Evolutionary conservation across 2,797 vertebrate species (phyloP).

Genomic region (Ammospiza maritima): DNA sequence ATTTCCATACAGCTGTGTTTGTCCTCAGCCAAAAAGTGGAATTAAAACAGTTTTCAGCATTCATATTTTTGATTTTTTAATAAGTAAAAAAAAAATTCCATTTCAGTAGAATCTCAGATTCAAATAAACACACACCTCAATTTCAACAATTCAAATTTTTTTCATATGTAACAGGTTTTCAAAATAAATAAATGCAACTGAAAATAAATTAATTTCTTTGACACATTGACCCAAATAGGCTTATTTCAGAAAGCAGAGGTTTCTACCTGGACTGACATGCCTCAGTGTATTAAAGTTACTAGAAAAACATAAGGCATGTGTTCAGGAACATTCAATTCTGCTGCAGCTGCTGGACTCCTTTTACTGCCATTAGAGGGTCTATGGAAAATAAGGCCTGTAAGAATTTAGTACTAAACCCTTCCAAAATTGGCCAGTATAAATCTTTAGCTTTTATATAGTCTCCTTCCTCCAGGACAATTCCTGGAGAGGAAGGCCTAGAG

Average conservation of each 20-base stretch:
- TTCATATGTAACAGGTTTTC: neutral
- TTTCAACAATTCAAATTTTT: neutral
- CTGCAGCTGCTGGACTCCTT: neutral
- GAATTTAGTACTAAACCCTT: neutral
- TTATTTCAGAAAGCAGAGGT: neutral
- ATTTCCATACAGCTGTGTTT: constrained; percentile 29
- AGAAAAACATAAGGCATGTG: neutral
- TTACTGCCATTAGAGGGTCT: neutral
- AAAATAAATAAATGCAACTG: neutral
- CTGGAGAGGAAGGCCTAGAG: neutral
- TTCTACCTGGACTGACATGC: neutral
- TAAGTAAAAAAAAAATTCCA: neutral
- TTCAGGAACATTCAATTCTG: neutral
- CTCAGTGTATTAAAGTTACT: neutral
- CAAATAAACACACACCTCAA: neutral
- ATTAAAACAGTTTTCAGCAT: neutral
- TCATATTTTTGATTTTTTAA: neutral
- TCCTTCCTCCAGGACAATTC: neutral
- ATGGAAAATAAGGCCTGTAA: neutral
- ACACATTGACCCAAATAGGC: constrained; percentile 21
- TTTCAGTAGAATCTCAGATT: neutral
- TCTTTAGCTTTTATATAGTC: neutral
- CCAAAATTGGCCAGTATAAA: neutral
- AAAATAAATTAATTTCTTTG: constrained; percentile 42
- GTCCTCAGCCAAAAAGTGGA: neutral